Conservation (phyloP, 2,113 vertebrate genomes). For the Mola mola region DNA sequence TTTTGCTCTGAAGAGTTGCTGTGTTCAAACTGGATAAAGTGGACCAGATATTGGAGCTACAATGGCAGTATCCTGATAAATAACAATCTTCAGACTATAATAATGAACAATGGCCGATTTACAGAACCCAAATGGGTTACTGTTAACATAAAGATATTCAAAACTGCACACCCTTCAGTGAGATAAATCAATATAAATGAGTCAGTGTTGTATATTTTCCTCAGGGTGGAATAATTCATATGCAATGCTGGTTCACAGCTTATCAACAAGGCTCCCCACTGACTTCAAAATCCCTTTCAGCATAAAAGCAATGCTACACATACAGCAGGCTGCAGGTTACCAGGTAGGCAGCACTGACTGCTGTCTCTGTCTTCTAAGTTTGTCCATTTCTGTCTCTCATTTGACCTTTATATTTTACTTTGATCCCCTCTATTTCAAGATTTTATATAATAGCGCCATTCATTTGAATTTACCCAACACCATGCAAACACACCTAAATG, state of each 20-base stretch:
- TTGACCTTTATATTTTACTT: constrained; percentile 8
- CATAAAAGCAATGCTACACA: constrained; percentile 52
- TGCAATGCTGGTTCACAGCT: constrained; percentile 67
- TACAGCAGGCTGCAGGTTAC: constrained; percentile 19
- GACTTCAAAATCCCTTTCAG: constrained; percentile 67
- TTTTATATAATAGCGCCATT: no score
- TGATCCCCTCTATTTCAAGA: neutral
- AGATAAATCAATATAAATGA: constrained; percentile 40
- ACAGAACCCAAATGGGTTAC: constrained; percentile 16
- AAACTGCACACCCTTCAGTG: constrained; percentile 20
- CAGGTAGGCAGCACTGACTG: constrained; percentile 33
- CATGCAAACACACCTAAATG: neutral
- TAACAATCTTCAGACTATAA: neutral
- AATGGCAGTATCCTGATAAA: constrained; percentile 6
- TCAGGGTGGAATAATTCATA: constrained; percentile 61
- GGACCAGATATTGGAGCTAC: neutral
- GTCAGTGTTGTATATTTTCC: constrained; percentile 19
- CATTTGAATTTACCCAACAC: no score
- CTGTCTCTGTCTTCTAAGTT: constrained; percentile 7
- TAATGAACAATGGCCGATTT: constrained; percentile 34
- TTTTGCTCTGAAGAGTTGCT: no score
- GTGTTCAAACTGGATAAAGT: neutral
- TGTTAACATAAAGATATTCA: constrained; percentile 50
- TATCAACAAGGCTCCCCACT: constrained; percentile 64
- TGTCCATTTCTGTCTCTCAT: constrained; percentile 22